Conservation (phyloP, 2,113 vertebrate species). For the Tretioscincus oriximinensis region DNA sequence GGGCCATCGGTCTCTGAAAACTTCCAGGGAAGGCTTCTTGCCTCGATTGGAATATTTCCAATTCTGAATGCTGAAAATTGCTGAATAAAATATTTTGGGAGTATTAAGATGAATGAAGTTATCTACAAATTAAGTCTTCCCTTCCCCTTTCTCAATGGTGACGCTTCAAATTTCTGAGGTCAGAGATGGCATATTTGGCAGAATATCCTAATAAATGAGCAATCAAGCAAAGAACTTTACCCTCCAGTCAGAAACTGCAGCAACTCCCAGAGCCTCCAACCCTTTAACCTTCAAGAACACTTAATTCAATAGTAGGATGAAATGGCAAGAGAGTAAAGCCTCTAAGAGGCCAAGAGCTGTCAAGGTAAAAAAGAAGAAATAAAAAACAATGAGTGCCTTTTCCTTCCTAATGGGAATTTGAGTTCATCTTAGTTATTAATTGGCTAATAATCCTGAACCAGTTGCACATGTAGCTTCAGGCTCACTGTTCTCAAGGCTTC, state of each 20-base stretch:
- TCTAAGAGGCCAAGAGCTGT: conserved; percentile 35
- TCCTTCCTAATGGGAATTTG: conserved; percentile 46
- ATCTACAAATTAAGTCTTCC: not conserved
- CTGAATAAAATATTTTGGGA: not conserved
- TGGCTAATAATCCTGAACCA: conserved; percentile 41
- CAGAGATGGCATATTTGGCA: conserved; percentile 29
- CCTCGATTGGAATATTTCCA: not conserved
- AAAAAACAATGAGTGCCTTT: conserved; percentile 17
- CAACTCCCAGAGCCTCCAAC: conserved; percentile 30
- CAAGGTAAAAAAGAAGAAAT: conserved; percentile 36
- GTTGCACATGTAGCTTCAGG: conserved; percentile 52
- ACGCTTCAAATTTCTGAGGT: conserved; percentile 7
- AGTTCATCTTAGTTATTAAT: conserved; percentile 57
- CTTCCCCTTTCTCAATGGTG: not conserved
- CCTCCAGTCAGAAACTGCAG: conserved; percentile 22
- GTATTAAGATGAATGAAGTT: conserved; percentile 5
- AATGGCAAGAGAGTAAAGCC: conserved; percentile 31
- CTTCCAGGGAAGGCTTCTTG: no score
- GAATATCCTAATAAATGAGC: conserved; percentile 25
- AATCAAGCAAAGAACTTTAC: conserved; percentile 25
- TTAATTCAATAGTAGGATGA: conserved; percentile 32
- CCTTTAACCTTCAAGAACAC: conserved; percentile 44
- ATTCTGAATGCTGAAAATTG: not conserved
- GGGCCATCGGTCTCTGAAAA: no score
- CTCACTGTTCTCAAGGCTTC: conserved; percentile 47